A percentile compares a stretch with the other conserved stretches of the same genome.
These are phyloP conservation scores for Hippopotamyrus pictus DNA, from an alignment of 2,797 vertebrate genomes.

Conservation along the genomic window DNA sequence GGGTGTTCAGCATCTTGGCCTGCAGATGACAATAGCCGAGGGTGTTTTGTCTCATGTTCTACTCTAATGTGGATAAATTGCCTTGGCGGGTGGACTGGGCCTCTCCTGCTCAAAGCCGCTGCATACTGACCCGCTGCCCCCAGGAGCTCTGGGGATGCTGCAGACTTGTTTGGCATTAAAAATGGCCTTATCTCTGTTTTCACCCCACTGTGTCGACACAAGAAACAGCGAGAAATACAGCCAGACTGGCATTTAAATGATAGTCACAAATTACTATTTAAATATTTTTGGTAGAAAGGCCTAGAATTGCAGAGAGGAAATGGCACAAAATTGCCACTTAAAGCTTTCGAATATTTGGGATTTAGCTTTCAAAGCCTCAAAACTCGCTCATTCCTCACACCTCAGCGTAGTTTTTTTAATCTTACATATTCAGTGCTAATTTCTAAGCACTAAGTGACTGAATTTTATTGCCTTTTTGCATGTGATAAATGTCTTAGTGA, in stretches of 20 bases:
- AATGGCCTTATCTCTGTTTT: neutral
- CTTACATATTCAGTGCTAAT: neutral
- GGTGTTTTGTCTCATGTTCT: slow-evolving; percentile 35
- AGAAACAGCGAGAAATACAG: neutral
- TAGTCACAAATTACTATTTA: neutral
- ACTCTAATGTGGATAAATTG: slow-evolving; percentile 57
- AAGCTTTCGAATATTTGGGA: neutral
- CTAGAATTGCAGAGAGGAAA: neutral
- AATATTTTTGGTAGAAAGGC: neutral
- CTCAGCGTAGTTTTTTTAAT: neutral
- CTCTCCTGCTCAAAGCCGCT: slow-evolving; percentile 14
- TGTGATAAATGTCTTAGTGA: neutral
- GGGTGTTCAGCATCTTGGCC: slow-evolving; percentile 13
- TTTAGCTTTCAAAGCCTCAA: neutral
- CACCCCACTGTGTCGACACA: neutral
- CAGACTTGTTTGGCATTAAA: neutral
- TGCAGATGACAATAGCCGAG: slow-evolving; percentile 25
- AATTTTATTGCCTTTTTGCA: neutral
- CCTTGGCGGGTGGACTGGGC: slow-evolving; percentile 31
- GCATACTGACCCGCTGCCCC: neutral
- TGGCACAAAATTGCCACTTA: neutral
- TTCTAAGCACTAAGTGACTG: neutral
- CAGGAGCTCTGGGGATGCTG: neutral
- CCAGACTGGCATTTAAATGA: neutral
- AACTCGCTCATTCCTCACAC: neutral